These are phyloP conservation scores for Candidula unifasciata DNA, from an alignment of 2,888 invertebrate species.

Conservation along the genomic window DNA sequence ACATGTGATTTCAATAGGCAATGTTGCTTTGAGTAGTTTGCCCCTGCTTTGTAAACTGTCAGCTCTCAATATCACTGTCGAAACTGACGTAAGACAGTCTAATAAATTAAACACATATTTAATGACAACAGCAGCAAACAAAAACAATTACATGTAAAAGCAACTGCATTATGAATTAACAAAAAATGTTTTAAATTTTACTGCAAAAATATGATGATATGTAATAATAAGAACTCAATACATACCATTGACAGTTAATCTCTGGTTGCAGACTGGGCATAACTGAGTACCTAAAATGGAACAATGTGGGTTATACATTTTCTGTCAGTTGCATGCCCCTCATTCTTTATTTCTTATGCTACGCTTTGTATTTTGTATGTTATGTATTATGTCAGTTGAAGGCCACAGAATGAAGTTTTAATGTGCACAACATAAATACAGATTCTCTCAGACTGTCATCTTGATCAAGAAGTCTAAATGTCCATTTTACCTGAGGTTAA, in stretches of 20 bases:
- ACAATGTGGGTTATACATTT: background rate
- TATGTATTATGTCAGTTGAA: too few species aligned
- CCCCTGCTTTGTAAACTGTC: too few species aligned
- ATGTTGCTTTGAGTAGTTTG: too few species aligned
- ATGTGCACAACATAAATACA: background rate
- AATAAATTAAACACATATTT: background rate
- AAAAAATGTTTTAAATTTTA: background rate
- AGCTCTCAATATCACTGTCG: too few species aligned
- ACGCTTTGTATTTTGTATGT: too few species aligned
- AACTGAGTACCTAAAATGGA: slow-evolving; percentile 84
- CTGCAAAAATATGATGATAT: background rate
- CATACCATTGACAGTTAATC: slow-evolving; percentile 85
- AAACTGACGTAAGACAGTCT: background rate
- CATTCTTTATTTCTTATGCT: too few species aligned
- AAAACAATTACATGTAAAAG: background rate
- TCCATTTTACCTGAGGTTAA: too few species aligned
- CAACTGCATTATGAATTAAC: too few species aligned
- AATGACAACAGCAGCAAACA: background rate
- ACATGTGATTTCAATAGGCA: too few species aligned
- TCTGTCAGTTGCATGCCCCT: too few species aligned
- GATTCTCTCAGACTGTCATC: too few species aligned
- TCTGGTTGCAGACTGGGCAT: slow-evolving; percentile 88
- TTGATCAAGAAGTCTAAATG: too few species aligned
- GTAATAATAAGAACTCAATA: slow-evolving; percentile 9
- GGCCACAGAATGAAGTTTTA: background rate